Base-by-base conservation (phyloP, 2,888 invertebrate genomes). In the Lucinisca nassula region DNA sequence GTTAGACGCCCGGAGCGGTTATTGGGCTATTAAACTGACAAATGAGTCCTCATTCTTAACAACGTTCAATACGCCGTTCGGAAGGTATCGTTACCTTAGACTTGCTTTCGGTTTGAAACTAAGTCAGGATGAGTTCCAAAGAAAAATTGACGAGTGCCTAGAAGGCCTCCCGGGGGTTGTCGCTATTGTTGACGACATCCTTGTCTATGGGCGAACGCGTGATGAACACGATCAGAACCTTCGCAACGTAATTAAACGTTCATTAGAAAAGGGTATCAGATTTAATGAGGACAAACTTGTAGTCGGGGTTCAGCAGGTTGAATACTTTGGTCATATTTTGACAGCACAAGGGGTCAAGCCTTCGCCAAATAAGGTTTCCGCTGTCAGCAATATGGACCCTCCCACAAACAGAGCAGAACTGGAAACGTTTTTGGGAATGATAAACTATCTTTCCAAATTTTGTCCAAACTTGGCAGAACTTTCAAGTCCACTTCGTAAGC, bases 221-320 rank as follows among this genome's bases (percentile, higher is more conserved):
- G 77, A 72, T 72, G 85, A 91, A 40, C 88, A 91, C 67, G 90
- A 92, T 61, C 61, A n/a, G 21, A 91, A 90, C 51, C 70, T 91
- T 17, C 37, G 37, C 12, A 45, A 32, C 12, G 90, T 85, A 6
- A 61, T 92, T 1, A 8, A 82, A 32, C 24, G 83, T 24, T 78
- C 75, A 27, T 49, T 70, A 8, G 74, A 91, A 45, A 81, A 58
- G 14, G 72, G 77, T 27, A 38, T 90, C 12, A 80, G 72, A 27
- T 72, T 91, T 0, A 91, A 91, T 45, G 32, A 40, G 8, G 85
- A 90, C 30, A 92, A 90, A 30, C 14, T 88, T 0, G 74, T 49
- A 3, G 75, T 87, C n/a, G 85, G 85, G 8, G 17, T 78, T 1
- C 73, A 73, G 10, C 78, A 84, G 45, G 76, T 92, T 3, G 24